Evolutionary conservation across 2,888 invertebrate genomes (phyloP), one percentile per base, ranked within the genome.

Genomic region (Napeogenes sylphis): DNA sequence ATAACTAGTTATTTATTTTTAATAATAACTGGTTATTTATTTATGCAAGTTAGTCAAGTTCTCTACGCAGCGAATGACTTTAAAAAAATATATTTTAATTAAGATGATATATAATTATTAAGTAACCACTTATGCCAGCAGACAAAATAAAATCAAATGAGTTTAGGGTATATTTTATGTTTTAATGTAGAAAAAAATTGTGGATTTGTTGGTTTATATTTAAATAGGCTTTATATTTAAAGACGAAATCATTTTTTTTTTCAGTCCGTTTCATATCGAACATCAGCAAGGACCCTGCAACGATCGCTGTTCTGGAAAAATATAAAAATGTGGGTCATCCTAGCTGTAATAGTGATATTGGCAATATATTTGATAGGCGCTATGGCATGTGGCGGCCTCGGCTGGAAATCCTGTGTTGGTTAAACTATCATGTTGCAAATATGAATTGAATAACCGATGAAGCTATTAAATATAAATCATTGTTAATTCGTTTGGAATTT

Each of bases 241-340:
- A 8, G 8, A 51, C 10, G 4, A 30, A 10, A 10, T 30, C 0
- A 12, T 38, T 64, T 64, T 66, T 77, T 56, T 63, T 93, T 93
- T 46, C 87, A 98, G 97, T 96, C 98, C 2, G 94, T 97, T 12
- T 93, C 96, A 66, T 98, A 98, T 87, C 94, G 96, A 73, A 94
- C 94, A 75, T 95, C 95, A 4, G 97, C 98, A 71, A 92, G 97
- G 76, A 96, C 95, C 69, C 85, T 98, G 66, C 96, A 97, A 45
- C 92, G 97, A 51, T 94, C 96, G 14, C 92, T 98, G 86, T 98
- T 97, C 86, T 98, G 97, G 97, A 97, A 98, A 84, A 98, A 97
- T 80, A 93, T 98, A 14, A 98, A 98, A 84, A 92, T 98, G 78
- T 97, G 97, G 73, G 92, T 96, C 12, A 93, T 97, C 68, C 75